phyloP scores from a whole-genome alignment of 2,113 vertebrate species.

The Forbesichthys papilliferus region DNA sequence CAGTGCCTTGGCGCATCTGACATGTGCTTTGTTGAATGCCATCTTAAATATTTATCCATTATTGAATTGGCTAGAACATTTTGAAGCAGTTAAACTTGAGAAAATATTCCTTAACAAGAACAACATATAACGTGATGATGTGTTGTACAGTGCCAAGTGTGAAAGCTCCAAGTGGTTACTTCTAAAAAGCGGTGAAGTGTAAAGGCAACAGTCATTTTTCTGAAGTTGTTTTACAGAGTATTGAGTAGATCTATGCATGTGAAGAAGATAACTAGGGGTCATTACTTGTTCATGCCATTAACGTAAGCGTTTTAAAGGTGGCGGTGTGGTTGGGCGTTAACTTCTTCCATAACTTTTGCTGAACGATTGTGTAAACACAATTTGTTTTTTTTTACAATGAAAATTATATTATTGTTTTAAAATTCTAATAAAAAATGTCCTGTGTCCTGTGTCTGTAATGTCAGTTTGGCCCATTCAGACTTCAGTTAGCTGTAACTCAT shows the following conservation, averaged over 20 bases:
- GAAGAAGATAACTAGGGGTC: constrained; percentile 33
- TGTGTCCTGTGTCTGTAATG: background rate
- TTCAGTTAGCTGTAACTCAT: constrained; percentile 55
- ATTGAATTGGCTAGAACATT: constrained; percentile 74
- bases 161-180: constrained; percentile 60
- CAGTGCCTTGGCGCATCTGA: constrained; percentile 74
- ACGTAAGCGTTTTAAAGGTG: constrained; percentile 6
- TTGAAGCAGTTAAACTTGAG: constrained; percentile 61
- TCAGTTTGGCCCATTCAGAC: constrained; percentile 9
- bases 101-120: constrained; percentile 58
- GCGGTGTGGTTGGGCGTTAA: background rate
- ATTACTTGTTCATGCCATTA: constrained; percentile 51
- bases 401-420: background rate
- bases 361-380: no score
- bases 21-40: constrained; percentile 76
- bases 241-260: constrained; percentile 21
- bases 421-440: background rate
- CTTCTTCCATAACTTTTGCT: constrained; percentile 29
- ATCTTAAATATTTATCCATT: constrained; percentile 88
- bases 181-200: constrained; percentile 46
- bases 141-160: constrained; percentile 49
- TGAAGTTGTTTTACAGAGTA: constrained; percentile 44
- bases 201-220: constrained; percentile 28
- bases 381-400: no score
- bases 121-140: constrained; percentile 57